phyloP scores from a whole-genome alignment of 2,113 vertebrate genomes.

The Neoarius graeffei region DNA sequence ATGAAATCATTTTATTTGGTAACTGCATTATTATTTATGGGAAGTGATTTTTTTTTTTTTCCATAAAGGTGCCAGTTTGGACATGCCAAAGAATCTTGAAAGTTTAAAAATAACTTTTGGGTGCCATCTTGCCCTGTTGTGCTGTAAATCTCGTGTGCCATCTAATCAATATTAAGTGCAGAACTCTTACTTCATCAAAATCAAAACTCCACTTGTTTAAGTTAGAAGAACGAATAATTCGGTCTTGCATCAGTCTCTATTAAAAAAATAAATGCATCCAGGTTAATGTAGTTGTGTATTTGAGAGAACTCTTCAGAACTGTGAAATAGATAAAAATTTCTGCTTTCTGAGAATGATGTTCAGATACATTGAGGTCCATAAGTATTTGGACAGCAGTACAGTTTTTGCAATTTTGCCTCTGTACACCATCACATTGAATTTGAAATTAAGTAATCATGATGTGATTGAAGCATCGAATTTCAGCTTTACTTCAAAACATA shows the following conservation, averaged over 20 bases:
- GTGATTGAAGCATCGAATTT: too few species aligned
- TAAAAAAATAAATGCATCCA: not conserved
- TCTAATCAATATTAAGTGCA: slow-evolving; percentile 11
- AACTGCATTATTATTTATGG: not conserved
- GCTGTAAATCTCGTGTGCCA: slow-evolving; percentile 5
- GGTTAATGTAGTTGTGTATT: not conserved
- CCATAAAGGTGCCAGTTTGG: not conserved
- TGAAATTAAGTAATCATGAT: too few species aligned
- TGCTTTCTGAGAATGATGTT: not conserved
- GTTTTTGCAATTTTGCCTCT: too few species aligned
- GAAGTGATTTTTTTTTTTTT: not conserved
- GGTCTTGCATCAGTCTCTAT: not conserved
- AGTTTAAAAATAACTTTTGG: not conserved
- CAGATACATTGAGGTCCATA: not conserved
- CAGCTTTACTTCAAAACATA: too few species aligned
- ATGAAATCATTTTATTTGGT: not conserved
- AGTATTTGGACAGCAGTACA: too few species aligned
- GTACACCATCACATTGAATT: too few species aligned
- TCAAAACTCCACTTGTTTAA: not conserved
- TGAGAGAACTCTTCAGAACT: not conserved
- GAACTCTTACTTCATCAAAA: slow-evolving; percentile 6
- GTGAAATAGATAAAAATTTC: not conserved
- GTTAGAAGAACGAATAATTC: not conserved
- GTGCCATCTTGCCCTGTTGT: not conserved
- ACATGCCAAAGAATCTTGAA: not conserved